Evolutionary conservation across 2,113 vertebrate genomes (phyloP), one percentile per base, ranked within the genome.

Genomic region (Sitta europaea): DNA sequence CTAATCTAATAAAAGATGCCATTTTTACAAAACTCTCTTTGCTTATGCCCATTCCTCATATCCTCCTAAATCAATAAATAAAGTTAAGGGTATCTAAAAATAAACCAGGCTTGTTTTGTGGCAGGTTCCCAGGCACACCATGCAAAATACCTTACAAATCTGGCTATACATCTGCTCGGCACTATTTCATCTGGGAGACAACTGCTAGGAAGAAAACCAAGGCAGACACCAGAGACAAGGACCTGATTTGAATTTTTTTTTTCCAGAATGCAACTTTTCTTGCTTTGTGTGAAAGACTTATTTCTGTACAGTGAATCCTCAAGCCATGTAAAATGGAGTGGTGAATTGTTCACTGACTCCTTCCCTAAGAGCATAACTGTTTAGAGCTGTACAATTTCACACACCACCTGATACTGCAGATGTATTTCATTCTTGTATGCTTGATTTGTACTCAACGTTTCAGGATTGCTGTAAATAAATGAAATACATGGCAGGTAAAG

Each of bases 1-100:
- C 95, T 95, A 90, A 97, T 95, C 91, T 94, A 95, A 95, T 97
- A 97, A 97, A 97, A 93, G 79, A 59, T 74, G 80, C 86, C 27
- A 53, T 94, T 97, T 90, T 93, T 91, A 76, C 19, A 83, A 86
- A 92, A 82, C 67, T 66, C 36, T 73, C 38, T 86, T 88, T 35
- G 27, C 82, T 96, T 88, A 48, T 33, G 36, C 42, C 81, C 55
- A 70, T 90, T 96, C 51, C 40, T 96, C 47, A 86, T 87, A 90
- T 70, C 67, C 74, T 94, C 38, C 78, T 90, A 91, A 96, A 92
- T 96, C 93, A 90, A 95, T 96, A 90, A 95, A 86, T 90, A 94
- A 95, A 94, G 80, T 89, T 94, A 96, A 91, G 72, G 21, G 47
- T 82, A 83, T 70, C 90, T 94, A 95, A 93, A 96, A 96, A 96